Evolutionary conservation across 2,797 vertebrate species (phyloP).

Genomic region (Melopsittacus undulatus): DNA sequence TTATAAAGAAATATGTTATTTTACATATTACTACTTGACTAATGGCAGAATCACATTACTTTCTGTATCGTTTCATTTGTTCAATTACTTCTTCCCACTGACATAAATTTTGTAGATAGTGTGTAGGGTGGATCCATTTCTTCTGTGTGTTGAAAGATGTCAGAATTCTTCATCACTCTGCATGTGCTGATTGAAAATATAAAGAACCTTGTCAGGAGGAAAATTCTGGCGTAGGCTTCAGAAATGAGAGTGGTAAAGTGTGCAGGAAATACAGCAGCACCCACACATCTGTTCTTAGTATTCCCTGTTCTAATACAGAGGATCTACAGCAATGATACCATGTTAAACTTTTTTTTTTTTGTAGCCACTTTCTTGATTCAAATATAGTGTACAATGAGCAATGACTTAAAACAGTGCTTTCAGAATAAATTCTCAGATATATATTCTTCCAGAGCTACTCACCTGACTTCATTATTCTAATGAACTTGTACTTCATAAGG

Average conservation of each 20-base stretch:
- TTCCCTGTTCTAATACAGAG: not conserved
- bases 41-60: not conserved
- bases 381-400: not conserved
- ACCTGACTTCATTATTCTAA: not conserved
- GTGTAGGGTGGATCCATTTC: not conserved
- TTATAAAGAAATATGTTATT: not conserved
- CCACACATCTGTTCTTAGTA: not conserved
- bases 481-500: not conserved
- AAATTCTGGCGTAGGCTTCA: not conserved
- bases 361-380: not conserved
- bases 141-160: not conserved
- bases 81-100: not conserved
- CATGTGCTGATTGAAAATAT: not conserved
- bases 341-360: not conserved
- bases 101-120: not conserved
- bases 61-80: not conserved
- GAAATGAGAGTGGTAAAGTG: not conserved
- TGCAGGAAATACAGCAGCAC: not conserved
- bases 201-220: not conserved
- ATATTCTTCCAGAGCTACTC: not conserved
- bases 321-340: not conserved
- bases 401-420: not conserved
- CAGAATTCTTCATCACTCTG: not conserved
- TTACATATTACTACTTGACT: not conserved
- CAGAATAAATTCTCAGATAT: not conserved